Percentiles rank a stretch among this genome's conserved stretches.
These are phyloP conservation scores for Noctua janthe DNA, from an alignment of 2,888 invertebrate genomes.

Conservation along the genomic window DNA sequence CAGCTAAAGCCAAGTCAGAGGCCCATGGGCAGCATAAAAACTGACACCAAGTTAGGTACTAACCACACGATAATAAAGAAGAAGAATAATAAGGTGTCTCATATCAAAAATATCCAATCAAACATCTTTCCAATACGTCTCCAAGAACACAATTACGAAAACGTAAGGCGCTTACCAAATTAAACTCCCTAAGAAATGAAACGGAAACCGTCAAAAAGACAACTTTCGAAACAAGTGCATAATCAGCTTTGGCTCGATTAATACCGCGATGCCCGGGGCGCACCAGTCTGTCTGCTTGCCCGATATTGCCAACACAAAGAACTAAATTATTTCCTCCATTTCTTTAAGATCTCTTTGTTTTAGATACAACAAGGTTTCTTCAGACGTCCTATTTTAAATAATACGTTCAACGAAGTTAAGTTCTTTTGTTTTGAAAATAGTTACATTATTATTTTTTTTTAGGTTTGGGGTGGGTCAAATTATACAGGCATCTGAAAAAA, in stretches of 20 bases:
- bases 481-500: background rate
- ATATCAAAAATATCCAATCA: background rate
- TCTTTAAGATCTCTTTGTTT: conserved; percentile 84
- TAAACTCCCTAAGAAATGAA: conserved; percentile 69
- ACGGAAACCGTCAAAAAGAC: conserved; percentile 78
- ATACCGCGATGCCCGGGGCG: conserved; percentile 84
- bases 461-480: background rate
- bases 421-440: conserved; percentile 37
- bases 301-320: conserved; percentile 87
- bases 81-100: background rate
- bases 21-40: too few relatives aligned
- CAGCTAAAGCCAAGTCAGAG: too few relatives aligned
- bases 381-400: conserved; percentile 50
- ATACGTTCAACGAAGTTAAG: conserved; percentile 42
- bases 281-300: conserved; percentile 73
- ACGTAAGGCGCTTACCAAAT: conserved; percentile 65
- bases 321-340: conserved; percentile 88
- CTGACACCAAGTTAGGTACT: too few relatives aligned
- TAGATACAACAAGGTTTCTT: conserved; percentile 77
- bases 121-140: conserved; percentile 1
- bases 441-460: background rate
- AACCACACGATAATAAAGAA: too few relatives aligned
- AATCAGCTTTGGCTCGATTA: conserved; percentile 89
- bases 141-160: conserved; percentile 20
- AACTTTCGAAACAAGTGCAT: conserved; percentile 82